phyloP scores from a whole-genome alignment of 30 jellyfish, hydroid and myxozoan genomes.

The Chrysaora quinquecirrha region DNA sequence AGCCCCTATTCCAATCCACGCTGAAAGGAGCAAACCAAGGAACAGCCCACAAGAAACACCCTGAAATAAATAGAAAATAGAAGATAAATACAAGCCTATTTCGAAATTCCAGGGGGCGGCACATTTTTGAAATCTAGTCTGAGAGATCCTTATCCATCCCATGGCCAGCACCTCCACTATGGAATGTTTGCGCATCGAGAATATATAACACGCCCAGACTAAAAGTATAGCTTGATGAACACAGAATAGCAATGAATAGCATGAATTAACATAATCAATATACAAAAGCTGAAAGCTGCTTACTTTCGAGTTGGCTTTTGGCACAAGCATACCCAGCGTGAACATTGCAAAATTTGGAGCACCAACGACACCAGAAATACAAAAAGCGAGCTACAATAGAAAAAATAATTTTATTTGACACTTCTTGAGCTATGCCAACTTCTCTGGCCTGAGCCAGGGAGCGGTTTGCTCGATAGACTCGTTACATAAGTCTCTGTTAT shows the following conservation, averaged over 20 bases:
- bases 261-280: too few relatives aligned
- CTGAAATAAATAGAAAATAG: background rate
- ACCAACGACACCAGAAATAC: conserved; percentile 64
- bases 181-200: background rate
- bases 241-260: too few relatives aligned
- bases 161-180: background rate
- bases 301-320: conserved; percentile 62
- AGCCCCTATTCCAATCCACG: too few relatives aligned
- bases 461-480: too few relatives aligned
- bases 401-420: background rate
- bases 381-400: conserved; percentile 41
- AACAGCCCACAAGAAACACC: too few relatives aligned
- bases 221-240: background rate
- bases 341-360: conserved; percentile 71
- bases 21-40: too few relatives aligned
- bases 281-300: too few relatives aligned
- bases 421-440: background rate
- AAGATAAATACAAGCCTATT: too few relatives aligned
- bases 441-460: background rate
- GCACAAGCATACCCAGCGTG: conserved; percentile 56
- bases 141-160: background rate
- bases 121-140: background rate
- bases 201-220: background rate
- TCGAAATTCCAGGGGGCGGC: too few relatives aligned
- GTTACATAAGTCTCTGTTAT: too few relatives aligned